These are phyloP conservation scores for Drosophila niveifrons DNA, from an alignment of 2,888 invertebrate genomes.

Conservation along the genomic window DNA sequence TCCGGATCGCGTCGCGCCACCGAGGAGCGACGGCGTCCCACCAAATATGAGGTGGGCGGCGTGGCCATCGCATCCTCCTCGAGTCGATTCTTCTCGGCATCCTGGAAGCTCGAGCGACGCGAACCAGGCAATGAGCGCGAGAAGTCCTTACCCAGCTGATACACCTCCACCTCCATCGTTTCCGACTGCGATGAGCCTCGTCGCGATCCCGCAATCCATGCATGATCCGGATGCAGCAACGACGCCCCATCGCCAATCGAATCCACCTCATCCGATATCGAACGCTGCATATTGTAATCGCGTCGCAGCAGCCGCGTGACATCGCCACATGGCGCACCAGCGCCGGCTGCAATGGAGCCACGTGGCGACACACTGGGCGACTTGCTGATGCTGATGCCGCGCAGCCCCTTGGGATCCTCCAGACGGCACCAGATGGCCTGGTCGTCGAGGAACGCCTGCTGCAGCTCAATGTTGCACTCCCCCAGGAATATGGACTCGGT, in stretches of 20 bases:
- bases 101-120: constrained; percentile 93
- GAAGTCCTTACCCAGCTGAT: constrained; percentile 94
- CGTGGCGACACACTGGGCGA: constrained; percentile 93
- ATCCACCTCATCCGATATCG: constrained; percentile 91
- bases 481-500: constrained; percentile 93
- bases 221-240: constrained; percentile 94
- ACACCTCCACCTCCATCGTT: constrained; percentile 93
- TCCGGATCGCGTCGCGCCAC: constrained; percentile 93
- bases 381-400: constrained; percentile 87
- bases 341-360: constrained; percentile 89
- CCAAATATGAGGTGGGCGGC: constrained; percentile 87
- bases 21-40: constrained; percentile 92
- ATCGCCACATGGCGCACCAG: constrained; percentile 87
- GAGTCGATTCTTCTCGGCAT: constrained; percentile 88
- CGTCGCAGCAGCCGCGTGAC: constrained; percentile 89
- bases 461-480: constrained; percentile 89
- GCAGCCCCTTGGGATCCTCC: constrained; percentile 91
- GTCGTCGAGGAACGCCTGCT: constrained; percentile 94
- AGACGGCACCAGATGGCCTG: constrained; percentile 96
- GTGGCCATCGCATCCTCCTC: constrained; percentile 84
- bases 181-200: constrained; percentile 96
- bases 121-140: constrained; percentile 94
- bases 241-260: constrained; percentile 91
- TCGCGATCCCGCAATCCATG: constrained; percentile 91
- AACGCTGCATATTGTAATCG: constrained; percentile 91